Evolutionary conservation across 92 coral and sea anemone genomes (phyloP).

Genomic region (Phenganax stokvisi): DNA sequence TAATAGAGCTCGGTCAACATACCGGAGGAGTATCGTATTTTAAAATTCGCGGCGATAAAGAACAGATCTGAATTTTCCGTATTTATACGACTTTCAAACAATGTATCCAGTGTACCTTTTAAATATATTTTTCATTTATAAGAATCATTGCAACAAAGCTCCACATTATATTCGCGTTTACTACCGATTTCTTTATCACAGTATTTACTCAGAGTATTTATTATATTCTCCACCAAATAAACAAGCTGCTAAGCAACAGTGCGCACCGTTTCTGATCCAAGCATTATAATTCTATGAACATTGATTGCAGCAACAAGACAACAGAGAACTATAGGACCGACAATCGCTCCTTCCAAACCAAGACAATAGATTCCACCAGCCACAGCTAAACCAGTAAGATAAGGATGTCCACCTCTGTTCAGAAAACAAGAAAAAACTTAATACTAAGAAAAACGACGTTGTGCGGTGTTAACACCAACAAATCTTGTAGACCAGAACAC

Average conservation of each 20-base stretch:
- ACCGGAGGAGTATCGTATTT: too few relatives aligned
- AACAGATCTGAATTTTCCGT: too few relatives aligned
- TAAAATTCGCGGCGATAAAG: too few relatives aligned
- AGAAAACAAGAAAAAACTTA: background rate
- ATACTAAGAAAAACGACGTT: background rate
- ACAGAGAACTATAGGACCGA: slow-evolving; percentile 95
- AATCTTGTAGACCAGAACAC: background rate
- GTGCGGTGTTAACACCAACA: background rate
- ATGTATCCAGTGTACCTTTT: too few relatives aligned
- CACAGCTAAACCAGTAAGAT: slow-evolving; percentile 95
- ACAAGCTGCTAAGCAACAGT: background rate
- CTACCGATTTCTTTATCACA: too few relatives aligned
- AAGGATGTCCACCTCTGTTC: slow-evolving; percentile 91
- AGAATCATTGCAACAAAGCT: too few relatives aligned
- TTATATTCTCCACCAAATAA: too few relatives aligned
- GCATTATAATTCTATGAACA: slow-evolving; percentile 67
- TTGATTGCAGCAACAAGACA: slow-evolving; percentile 89
- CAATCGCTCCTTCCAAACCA: slow-evolving; percentile 94
- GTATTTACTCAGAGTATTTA: too few relatives aligned
- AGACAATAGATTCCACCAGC: slow-evolving; percentile 98
- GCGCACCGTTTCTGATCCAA: slow-evolving; percentile 3
- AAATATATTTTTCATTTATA: too few relatives aligned
- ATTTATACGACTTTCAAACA: too few relatives aligned
- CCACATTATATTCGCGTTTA: too few relatives aligned
- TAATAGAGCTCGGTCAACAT: too few relatives aligned